Base-by-base conservation (phyloP, 2,113 vertebrate genomes). In the Motacilla tschutschensis region DNA sequence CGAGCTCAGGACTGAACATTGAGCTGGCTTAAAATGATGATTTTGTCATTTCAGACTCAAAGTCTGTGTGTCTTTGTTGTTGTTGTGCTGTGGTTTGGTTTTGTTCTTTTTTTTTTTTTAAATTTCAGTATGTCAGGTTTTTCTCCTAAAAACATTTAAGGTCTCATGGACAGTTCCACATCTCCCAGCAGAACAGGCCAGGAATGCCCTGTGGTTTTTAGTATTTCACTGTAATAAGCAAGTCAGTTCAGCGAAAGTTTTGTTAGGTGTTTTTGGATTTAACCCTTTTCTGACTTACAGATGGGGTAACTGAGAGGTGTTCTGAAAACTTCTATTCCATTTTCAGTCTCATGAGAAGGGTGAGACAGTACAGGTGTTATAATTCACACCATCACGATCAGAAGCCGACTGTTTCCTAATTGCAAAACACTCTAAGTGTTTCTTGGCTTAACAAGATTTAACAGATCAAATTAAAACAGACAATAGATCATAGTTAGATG, bases 1-100 rank as follows among this genome's bases (percentile, higher is more conserved):
- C 0, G 0, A 79, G 48, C 48, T 17, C 22, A 58, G 54, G 9
- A 43, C 0, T 62, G 38, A 76, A 44, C 22, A 2, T 53, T 65
- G 59, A 79, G 70, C 21, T 65, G 50, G 22, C 41, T 57, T 53
- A 26, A 87, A 87, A 36, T 22, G 19, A 76, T 46, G 8, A 15
- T 58, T 66, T 63, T 58, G 44, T 46, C 48, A 18, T 18, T 70
- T 80, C 19, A 65, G 33, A 19, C 25, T 73, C 28, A 16, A n/a
- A 29, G 26, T 55, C 40, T 28, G 8, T 26, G 21, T 69, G 28
- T 70, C 40, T 69, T 46, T 47, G 40, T 82, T 47, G 40, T 82
- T 47, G 11, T 44, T 65, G 16, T 51, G 46, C 29, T 55, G 29
- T 65, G 40, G 16, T 38, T 79, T 65, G 17, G 7, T 3, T 29